These are phyloP conservation scores for Triplophysa bombifrons DNA, from an alignment of 2,797 vertebrate genomes.

Conservation along the genomic window DNA sequence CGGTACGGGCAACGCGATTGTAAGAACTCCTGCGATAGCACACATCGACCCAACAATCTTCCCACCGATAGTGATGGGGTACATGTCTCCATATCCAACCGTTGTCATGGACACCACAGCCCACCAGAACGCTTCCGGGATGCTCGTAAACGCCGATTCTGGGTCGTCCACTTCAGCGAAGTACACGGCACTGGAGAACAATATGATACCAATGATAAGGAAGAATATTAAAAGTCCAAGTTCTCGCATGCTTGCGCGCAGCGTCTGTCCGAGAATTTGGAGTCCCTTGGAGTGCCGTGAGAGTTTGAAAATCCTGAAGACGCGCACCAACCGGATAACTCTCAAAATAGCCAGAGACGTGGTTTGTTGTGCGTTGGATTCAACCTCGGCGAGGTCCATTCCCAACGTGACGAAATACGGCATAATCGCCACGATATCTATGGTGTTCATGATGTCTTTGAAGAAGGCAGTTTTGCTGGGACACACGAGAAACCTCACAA, in stretches of 20 bases:
- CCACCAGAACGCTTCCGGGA: constrained; percentile 97
- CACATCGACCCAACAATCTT: constrained; percentile 95
- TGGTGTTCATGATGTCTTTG: constrained; percentile 95
- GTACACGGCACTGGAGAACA: constrained; percentile 94
- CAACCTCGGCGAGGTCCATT: constrained; percentile 83
- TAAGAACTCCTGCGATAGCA: constrained; percentile 92
- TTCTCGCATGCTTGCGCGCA: constrained; percentile 89
- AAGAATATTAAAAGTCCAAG: constrained; percentile 93
- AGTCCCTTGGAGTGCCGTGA: constrained; percentile 91
- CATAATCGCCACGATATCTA: constrained; percentile 90
- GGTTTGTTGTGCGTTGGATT: constrained; percentile 84
- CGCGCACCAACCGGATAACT: constrained; percentile 87
- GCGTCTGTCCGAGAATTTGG: constrained; percentile 88
- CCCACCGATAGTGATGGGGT: constrained; percentile 90
- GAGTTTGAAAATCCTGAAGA: constrained; percentile 92
- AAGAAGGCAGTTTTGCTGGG: constrained; percentile 93
- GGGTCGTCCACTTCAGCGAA: constrained; percentile 92
- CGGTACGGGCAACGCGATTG: constrained; percentile 91
- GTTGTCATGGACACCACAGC: constrained; percentile 97
- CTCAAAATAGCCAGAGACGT: constrained; percentile 89
- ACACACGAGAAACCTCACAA: constrained; percentile 88
- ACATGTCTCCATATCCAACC: constrained; percentile 96
- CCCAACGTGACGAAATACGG: constrained; percentile 92
- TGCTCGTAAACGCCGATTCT: constrained; percentile 85
- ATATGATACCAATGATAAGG: constrained; percentile 89